Evolutionary conservation across 2,797 vertebrate species (phyloP), one percentile per base, ranked within the genome.

Genomic region (Epinephelus awoara): DNA sequence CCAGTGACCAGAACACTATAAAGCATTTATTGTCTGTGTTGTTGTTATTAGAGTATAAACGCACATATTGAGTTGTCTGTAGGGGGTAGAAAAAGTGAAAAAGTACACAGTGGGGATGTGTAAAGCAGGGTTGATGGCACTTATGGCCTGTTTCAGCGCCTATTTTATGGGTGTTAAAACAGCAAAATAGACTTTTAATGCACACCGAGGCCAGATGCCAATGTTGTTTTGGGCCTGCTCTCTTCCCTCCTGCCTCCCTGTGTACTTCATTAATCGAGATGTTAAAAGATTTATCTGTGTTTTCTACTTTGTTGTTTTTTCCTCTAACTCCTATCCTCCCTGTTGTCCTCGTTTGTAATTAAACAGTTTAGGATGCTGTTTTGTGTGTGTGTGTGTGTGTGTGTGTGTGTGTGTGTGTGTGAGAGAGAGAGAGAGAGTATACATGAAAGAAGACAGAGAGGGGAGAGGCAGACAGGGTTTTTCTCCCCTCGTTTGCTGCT

Each of bases 81-180:
- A 3, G 46, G 81, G 91, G 87, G 85, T 85, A 76, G 51, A 70
- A 77, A 65, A 81, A 91, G 84, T 83, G 47, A 64, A 75, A 59
- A 84, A 92, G 87, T 81, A 90, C 79, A 87, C 90, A 82, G 86
- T 57, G 44, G 92, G 91, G 91, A 89, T 83, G 86, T 83, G 90
- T 93, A 92, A 92, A 91, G 73, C 47, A 52, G 44, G 52, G 74
- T 55, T 86, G 81, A 85, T 23, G 67, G 68, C 83, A 72, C 85
- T 85, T 72, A 74, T 61, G 77, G 86, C 91, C 91, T 88, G 81
- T 93, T 93, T 90, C 87, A 90, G 89, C 72, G 75, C 84, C 83
- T 87, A 84, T 91, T 94, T 94, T 92, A 93, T 94, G 89, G 89
- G 82, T 91, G 91, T 94, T 94, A 91, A 94, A 92, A 92, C 87